Conservation (phyloP, 64 coral and sea anemone genomes). For the Stichodactyla helianthus region DNA sequence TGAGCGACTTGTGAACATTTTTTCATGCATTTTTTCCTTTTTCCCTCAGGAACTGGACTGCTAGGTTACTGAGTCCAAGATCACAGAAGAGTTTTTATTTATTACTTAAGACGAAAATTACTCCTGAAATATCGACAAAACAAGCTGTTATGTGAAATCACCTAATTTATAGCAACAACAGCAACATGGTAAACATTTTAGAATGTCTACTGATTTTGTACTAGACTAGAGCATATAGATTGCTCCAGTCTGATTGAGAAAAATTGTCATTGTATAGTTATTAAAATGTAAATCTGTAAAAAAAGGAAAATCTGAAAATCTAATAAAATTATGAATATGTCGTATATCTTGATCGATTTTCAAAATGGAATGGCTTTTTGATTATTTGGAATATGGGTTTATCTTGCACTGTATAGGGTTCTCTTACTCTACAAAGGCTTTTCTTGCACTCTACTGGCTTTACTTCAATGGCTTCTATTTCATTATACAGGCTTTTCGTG, state of each 20-base stretch:
- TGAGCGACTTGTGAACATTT: neutral
- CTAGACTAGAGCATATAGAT: neutral
- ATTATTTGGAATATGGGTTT: no score
- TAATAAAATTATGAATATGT: neutral
- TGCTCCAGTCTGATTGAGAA: neutral
- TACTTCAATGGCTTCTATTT: no score
- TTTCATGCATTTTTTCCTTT: neutral
- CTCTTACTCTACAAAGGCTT: no score
- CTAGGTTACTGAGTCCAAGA: conserved; percentile 25
- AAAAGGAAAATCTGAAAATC: neutral
- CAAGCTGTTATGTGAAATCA: neutral
- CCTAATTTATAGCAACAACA: neutral
- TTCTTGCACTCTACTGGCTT: no score
- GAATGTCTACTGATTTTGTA: neutral
- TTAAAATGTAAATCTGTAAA: neutral
- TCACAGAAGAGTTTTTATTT: neutral
- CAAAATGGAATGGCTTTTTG: neutral
- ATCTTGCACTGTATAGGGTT: no score
- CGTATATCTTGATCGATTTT: neutral
- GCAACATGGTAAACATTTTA: neutral
- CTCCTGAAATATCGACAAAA: neutral
- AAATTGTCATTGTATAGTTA: neutral
- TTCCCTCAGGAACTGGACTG: conserved; percentile 44
- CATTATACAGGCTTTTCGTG: no score
- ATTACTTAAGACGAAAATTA: neutral